phyloP scores from a whole-genome alignment of 2,888 invertebrate genomes.

The Folsomia candida region DNA sequence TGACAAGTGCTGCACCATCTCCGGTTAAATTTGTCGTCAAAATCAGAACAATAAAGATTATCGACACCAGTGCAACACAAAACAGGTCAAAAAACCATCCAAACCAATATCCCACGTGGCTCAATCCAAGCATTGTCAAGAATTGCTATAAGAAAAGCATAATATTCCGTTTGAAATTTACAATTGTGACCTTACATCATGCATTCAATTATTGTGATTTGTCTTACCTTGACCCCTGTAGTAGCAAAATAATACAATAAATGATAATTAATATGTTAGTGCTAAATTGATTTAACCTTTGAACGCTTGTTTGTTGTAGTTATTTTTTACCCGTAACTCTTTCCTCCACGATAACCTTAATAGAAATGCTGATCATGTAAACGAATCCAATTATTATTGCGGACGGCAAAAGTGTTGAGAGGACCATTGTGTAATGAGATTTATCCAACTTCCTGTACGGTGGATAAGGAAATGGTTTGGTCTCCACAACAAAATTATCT shows the following conservation, averaged over 20 bases:
- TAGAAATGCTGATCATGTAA: slow-evolving; percentile 12
- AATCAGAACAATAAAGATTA: slow-evolving; percentile 17
- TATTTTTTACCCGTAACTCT: slow-evolving; percentile 18
- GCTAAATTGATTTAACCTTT: neutral
- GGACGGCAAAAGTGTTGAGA: slow-evolving; percentile 25
- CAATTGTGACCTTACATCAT: too few relatives aligned
- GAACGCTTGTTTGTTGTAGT: neutral
- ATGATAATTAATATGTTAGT: too few relatives aligned
- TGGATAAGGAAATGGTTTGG: slow-evolving; percentile 28
- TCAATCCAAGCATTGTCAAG: slow-evolving; percentile 27
- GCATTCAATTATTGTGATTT: too few relatives aligned
- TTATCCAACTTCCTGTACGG: slow-evolving; percentile 18
- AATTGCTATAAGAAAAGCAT: slow-evolving; percentile 14
- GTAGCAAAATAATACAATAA: too few relatives aligned
- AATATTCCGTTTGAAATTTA: too few relatives aligned
- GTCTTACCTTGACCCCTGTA: too few relatives aligned
- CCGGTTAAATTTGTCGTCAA: slow-evolving; percentile 23
- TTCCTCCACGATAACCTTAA: slow-evolving; percentile 22
- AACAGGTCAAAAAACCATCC: slow-evolving; percentile 24
- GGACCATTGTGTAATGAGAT: slow-evolving; percentile 22
- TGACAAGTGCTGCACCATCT: slow-evolving; percentile 5
- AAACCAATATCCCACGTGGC: slow-evolving; percentile 25
- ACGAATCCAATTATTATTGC: slow-evolving; percentile 27
- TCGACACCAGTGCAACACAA: slow-evolving; percentile 10
- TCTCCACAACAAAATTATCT: slow-evolving; percentile 12